Evolutionary conservation across 2,888 invertebrate genomes (phyloP).

Genomic region (Yponomeuta plumbellus): DNA sequence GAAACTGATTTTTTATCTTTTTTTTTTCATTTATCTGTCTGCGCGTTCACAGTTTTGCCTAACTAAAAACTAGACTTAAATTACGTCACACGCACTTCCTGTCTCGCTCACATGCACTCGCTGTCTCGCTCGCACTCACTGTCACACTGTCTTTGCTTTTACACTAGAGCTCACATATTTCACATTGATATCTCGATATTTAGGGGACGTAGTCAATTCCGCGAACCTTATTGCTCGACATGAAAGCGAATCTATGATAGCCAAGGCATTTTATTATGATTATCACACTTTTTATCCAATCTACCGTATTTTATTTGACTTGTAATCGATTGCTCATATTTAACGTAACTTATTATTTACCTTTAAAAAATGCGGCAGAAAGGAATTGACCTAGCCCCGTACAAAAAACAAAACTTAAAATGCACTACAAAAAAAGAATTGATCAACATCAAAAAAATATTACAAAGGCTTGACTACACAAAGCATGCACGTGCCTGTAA

Average conservation of each 20-base stretch:
- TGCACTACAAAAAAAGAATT: slow-evolving; percentile 62
- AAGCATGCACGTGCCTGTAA: slow-evolving; percentile 41
- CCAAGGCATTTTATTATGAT: slow-evolving; percentile 49
- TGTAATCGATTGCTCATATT: background rate
- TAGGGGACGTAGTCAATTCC: slow-evolving; percentile 65
- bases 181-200: slow-evolving; percentile 54
- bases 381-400: slow-evolving; percentile 67
- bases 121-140: slow-evolving; percentile 35
- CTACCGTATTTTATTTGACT: background rate
- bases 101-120: slow-evolving; percentile 36
- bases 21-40: slow-evolving; percentile 43
- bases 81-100: slow-evolving; percentile 39
- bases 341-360: slow-evolving; percentile 23
- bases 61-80: slow-evolving; percentile 73
- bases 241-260: slow-evolving; percentile 22
- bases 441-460: slow-evolving; percentile 47
- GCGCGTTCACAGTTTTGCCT: slow-evolving; percentile 63
- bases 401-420: slow-evolving; percentile 57
- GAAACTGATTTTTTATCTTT: slow-evolving; percentile 19
- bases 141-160: slow-evolving; percentile 50
- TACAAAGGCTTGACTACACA: slow-evolving; percentile 34
- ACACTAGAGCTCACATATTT: slow-evolving; percentile 55
- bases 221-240: slow-evolving; percentile 26
- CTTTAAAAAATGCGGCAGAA: slow-evolving; percentile 20
- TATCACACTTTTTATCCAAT: slow-evolving; percentile 48